These are phyloP conservation scores for Mesocentrotus franciscanus DNA, from an alignment of 53 echinoderm and acorn worm species.

Conservation along the genomic window DNA sequence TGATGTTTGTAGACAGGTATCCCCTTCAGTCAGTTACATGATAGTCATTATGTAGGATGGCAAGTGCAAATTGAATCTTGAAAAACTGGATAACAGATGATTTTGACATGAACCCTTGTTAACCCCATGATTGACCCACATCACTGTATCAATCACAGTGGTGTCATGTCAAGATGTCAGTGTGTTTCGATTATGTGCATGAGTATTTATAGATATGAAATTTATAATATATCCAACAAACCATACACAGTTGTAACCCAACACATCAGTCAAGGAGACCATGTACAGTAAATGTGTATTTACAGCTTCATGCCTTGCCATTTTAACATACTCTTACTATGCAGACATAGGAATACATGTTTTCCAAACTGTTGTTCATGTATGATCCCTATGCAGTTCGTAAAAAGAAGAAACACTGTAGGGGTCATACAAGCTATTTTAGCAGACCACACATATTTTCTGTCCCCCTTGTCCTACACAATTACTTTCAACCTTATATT, in stretches of 20 bases:
- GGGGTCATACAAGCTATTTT: background rate
- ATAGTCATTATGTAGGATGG: conserved; percentile 40
- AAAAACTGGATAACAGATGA: conserved; percentile 47
- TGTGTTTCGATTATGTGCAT: conserved; percentile 20
- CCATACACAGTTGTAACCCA: background rate
- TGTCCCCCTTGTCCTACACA: too few species aligned
- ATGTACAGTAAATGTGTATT: background rate
- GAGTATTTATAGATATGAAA: conserved; percentile 2
- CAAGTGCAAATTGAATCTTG: conserved; percentile 31
- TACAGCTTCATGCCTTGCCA: background rate
- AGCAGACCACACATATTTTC: background rate
- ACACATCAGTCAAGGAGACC: background rate
- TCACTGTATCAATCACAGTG: conserved; percentile 18
- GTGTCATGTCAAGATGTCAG: conserved; percentile 24
- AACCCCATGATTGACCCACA: conserved; percentile 47
- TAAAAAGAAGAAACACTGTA: background rate
- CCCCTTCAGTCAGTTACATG: conserved; percentile 41
- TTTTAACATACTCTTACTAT: background rate
- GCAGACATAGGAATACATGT: background rate
- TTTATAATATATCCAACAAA: background rate
- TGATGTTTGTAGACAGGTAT: conserved; percentile 37
- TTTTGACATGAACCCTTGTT: conserved; percentile 40
- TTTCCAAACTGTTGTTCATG: background rate
- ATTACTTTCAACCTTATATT: background rate
- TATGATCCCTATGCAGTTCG: too few species aligned